These are phyloP conservation scores for Clarias fuscus DNA, from an alignment of 2,797 vertebrate genomes.

Conservation along the genomic window DNA sequence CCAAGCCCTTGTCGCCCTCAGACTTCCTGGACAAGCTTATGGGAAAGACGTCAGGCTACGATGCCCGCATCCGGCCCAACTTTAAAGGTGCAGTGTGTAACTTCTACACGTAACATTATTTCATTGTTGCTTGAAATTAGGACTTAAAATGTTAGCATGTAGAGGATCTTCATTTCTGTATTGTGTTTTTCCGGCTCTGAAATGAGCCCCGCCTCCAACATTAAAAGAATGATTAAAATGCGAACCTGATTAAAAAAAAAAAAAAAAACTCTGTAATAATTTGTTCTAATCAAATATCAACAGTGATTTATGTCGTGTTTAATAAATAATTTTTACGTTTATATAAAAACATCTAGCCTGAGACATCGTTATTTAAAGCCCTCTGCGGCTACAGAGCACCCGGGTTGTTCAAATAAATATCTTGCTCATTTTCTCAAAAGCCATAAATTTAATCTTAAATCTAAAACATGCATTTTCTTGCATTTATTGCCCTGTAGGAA, in stretches of 20 bases:
- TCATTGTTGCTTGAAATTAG: too few species aligned
- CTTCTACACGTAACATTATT: neutral
- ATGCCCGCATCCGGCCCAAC: conserved; percentile 97
- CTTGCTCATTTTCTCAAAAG: neutral
- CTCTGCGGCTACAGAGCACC: neutral
- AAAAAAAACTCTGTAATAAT: neutral
- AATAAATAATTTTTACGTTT: too few species aligned
- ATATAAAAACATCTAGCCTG: neutral
- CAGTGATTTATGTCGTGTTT: too few species aligned
- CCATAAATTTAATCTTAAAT: neutral
- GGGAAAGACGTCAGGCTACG: conserved; percentile 97
- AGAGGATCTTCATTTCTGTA: neutral
- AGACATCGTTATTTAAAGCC: neutral
- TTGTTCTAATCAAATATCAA: neutral
- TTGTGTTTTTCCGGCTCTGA: neutral
- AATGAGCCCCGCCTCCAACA: neutral
- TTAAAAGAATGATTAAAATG: neutral
- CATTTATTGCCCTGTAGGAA: neutral
- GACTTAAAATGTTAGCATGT: too few species aligned
- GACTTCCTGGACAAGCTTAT: conserved; percentile 99
- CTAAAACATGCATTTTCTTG: neutral
- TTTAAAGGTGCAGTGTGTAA: conserved; percentile 72
- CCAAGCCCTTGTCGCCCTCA: conserved; percentile 90
- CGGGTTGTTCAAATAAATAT: neutral
- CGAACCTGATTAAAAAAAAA: too few species aligned